Evolutionary conservation across 2,888 invertebrate genomes (phyloP), one percentile per base, ranked within the genome.

Genomic region (Acleris laterana): DNA sequence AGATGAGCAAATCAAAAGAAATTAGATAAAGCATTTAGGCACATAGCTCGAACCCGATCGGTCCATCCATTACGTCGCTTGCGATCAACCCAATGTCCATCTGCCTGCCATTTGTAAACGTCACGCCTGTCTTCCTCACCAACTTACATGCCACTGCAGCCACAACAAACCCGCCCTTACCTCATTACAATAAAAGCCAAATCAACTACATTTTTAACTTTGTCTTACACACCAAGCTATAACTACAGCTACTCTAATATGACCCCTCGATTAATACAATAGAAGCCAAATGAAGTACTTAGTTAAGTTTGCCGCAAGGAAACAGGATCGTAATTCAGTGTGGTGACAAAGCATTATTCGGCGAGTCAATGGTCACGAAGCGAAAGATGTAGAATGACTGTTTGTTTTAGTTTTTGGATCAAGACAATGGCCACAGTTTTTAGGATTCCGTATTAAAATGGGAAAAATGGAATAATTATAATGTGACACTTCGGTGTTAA

Each of bases 31-130:
- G 56, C 61, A 56, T 52, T 46, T 49, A 57, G 28, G 28, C 46
- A 49, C 49, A 20, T 48, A n/a, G 38, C 42, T 20, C 28, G 73
- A 70, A 78, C 81, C 83, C 75, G 84, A 82, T 76, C 76, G 77
- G 73, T 75, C 83, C 84, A 88, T 89, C 87, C 85, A 89, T 89
- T 87, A 88, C 83, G 88, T 85, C 88, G 77, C 82, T 80, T 81
- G 78, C 82, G 85, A 87, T 86, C 88, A 86, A 85, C 86, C 85
- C 84, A 74, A 78, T 86, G 87, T 87, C 88, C 85, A 87, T 88
- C 87, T 87, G 84, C 77, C 78, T 77, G 75, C 83, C 83, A 88
- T 89, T 88, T 88, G 84, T 89, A 84, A 79, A 78, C 81, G 88
- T 88, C 88, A 87, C 78, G 75, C 76, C 73, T 73, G 79, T 77